Conservation (phyloP, 2,113 vertebrate genomes). For the Lepus timidus region DNA sequence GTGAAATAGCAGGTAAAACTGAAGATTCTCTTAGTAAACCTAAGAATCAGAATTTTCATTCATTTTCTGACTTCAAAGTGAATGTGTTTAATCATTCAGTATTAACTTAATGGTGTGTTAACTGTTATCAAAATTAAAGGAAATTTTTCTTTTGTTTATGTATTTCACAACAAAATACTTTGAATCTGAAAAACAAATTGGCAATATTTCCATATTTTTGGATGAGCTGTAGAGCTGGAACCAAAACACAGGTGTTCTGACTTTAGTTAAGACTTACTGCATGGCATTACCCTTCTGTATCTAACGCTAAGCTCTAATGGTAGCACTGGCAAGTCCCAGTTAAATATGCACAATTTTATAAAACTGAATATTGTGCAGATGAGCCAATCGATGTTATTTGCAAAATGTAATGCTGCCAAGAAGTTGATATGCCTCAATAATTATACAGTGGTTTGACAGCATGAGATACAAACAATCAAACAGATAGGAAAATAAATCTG, state of each 20-base stretch:
- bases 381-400: not conserved
- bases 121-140: not conserved
- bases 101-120: not conserved
- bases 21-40: not conserved
- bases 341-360: slow-evolving; percentile 3
- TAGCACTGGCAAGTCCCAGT: not conserved
- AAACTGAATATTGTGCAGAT: not conserved
- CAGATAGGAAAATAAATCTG: not conserved
- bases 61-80: not conserved
- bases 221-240: not conserved
- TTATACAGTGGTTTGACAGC: not conserved
- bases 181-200: not conserved
- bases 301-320: not conserved
- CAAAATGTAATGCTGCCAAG: not conserved
- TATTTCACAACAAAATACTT: not conserved
- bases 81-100: not conserved
- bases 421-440: not conserved
- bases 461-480: slow-evolving; percentile 19
- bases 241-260: not conserved
- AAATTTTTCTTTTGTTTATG: not conserved
- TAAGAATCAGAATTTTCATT: not conserved
- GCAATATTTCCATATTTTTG: not conserved
- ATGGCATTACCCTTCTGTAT: not conserved
- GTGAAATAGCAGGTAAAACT: too few relatives aligned
- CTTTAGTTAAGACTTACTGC: not conserved